phyloP scores from a whole-genome alignment of 2,888 invertebrate species.

The Dicyrtomina minuta region DNA sequence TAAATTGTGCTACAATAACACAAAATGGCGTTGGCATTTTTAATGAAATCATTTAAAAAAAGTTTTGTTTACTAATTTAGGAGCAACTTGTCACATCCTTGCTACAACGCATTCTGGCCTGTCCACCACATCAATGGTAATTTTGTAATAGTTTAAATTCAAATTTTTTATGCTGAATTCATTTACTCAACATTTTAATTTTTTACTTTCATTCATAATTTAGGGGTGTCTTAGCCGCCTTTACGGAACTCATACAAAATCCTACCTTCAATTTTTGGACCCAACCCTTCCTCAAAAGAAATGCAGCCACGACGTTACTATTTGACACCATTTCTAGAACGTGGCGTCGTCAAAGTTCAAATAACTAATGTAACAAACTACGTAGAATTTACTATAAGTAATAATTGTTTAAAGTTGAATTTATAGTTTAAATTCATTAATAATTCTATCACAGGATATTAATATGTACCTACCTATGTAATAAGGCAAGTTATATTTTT shows the following conservation, averaged over 20 bases:
- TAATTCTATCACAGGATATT: too few species aligned
- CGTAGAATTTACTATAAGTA: too few species aligned
- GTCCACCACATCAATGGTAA: constrained; percentile 14
- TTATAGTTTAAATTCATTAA: too few species aligned
- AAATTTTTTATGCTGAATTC: neutral
- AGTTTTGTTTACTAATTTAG: neutral
- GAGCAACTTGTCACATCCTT: constrained; percentile 5
- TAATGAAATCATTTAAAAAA: too few species aligned
- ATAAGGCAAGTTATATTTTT: too few species aligned
- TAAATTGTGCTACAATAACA: too few species aligned
- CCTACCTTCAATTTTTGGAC: constrained; percentile 12
- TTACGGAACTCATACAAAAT: constrained; percentile 17
- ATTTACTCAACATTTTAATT: neutral
- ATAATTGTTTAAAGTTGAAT: too few species aligned
- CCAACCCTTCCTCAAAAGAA: constrained; percentile 10
- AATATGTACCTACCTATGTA: too few species aligned
- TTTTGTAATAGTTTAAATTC: neutral
- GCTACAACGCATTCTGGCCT: neutral
- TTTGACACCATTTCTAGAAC: constrained; percentile 12
- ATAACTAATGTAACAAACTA: too few species aligned
- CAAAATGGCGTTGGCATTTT: too few species aligned
- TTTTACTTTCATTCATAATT: neutral
- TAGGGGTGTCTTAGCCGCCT: constrained; percentile 15
- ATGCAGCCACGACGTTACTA: constrained; percentile 7
- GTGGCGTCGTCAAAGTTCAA: neutral